Evolutionary conservation across 1,140 invertebrate species (phyloP).

Genomic region (Phocides pigmalion): DNA sequence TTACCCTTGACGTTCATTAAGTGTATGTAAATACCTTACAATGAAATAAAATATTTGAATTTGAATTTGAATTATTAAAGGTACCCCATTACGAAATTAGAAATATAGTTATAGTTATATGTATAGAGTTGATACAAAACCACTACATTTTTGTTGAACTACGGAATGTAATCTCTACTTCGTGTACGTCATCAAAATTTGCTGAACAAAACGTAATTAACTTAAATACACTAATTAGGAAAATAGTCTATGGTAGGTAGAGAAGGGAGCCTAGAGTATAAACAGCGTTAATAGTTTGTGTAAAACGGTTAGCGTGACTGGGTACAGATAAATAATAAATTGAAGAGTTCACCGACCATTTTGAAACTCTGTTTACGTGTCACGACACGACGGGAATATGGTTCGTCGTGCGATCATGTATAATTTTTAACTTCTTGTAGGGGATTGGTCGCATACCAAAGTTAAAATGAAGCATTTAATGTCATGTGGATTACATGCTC

Average conservation of each 20-base stretch:
- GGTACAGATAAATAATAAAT: constrained; percentile 20
- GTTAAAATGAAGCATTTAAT: no score
- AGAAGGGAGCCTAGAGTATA: constrained; percentile 1
- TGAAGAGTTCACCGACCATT: constrained; percentile 19
- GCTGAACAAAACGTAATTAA: neutral
- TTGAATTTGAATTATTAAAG: no score
- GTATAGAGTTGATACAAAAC: no score
- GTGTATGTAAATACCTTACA: no score
- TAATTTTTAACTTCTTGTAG: no score
- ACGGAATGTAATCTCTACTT: neutral
- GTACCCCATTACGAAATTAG: no score
- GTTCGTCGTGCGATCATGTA: neutral
- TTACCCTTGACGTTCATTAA: no score
- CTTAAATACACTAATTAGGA: neutral
- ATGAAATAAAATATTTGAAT: no score
- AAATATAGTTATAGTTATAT: no score
- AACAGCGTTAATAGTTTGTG: constrained; percentile 9
- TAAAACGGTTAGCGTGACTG: constrained; percentile 20
- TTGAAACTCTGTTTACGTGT: constrained; percentile 11
- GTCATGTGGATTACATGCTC: no score
- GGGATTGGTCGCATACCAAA: no score
- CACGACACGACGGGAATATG: neutral
- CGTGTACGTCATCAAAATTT: neutral
- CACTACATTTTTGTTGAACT: neutral
- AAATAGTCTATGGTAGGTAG: neutral